Evolutionary conservation across 2,113 vertebrate genomes (phyloP).

Genomic region (Pavo muticus): DNA sequence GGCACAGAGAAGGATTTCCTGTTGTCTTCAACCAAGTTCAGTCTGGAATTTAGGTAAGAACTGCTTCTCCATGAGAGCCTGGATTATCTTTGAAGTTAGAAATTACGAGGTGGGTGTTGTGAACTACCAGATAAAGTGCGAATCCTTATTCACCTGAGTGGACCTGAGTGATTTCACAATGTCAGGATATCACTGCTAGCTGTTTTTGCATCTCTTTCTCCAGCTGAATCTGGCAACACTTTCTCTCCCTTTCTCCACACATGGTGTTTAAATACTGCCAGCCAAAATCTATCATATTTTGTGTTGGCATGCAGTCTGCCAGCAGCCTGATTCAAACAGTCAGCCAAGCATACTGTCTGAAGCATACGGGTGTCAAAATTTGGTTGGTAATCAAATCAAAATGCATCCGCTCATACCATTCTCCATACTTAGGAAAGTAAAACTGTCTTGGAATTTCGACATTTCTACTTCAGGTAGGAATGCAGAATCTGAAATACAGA

Average conservation of each 20-base stretch:
- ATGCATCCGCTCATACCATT: not conserved
- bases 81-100: not conserved
- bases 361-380: not conserved
- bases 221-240: not conserved
- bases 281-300: not conserved
- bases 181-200: not conserved
- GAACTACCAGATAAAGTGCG: accelerated
- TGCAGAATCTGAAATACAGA: not conserved
- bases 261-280: not conserved
- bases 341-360: not conserved
- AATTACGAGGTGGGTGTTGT: not conserved
- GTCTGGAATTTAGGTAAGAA: not conserved
- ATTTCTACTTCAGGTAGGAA: not conserved
- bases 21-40: not conserved
- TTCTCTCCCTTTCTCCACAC: not conserved
- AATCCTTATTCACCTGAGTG: not conserved
- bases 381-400: not conserved
- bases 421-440: not conserved
- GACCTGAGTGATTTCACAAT: not conserved
- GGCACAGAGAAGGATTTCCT: not conserved
- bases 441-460: not conserved
- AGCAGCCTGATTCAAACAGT: not conserved
- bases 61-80: not conserved
- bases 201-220: not conserved
- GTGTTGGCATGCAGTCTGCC: not conserved